Conservation (phyloP, 2,113 vertebrate species). For the Kryptolebias marmoratus region DNA sequence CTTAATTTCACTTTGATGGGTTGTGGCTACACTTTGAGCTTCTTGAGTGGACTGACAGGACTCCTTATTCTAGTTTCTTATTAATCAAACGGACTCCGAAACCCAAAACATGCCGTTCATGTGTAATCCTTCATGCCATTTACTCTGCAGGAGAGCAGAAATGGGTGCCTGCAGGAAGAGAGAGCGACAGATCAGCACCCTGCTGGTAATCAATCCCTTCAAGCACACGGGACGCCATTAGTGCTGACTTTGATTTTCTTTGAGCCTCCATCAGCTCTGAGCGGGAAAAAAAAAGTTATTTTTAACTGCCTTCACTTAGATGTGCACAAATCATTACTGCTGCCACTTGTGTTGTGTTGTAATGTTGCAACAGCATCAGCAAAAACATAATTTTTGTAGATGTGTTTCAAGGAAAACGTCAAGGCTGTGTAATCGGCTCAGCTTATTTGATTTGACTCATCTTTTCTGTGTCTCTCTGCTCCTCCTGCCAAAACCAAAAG, state of each 20-base stretch:
- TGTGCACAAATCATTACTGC: constrained; percentile 25
- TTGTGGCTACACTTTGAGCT: neutral
- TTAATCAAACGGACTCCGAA: constrained; percentile 13
- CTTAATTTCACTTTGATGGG: neutral
- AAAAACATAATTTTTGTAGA: constrained; percentile 52
- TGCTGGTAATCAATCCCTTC: constrained; percentile 49
- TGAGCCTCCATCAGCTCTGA: constrained; percentile 25
- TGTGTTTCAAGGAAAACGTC: constrained; percentile 69
- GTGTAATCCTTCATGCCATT: constrained; percentile 31
- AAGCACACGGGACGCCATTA: constrained; percentile 31
- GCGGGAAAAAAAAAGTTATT: constrained; percentile 30
- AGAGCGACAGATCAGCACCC: constrained; percentile 50
- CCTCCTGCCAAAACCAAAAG: constrained; percentile 57
- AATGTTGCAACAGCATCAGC: constrained; percentile 36
- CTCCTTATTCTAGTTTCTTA: neutral
- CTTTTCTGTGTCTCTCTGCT: neutral
- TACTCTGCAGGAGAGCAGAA: constrained; percentile 9
- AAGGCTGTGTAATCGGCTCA: constrained; percentile 69
- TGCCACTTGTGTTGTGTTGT: constrained; percentile 39
- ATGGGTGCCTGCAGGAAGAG: constrained; percentile 10
- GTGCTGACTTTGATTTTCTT: constrained; percentile 55
- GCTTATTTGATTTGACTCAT: constrained; percentile 52
- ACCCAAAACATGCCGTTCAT: constrained; percentile 6
- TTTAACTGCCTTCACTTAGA: constrained; percentile 27
- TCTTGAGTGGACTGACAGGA: neutral